A percentile compares a stretch with the other conserved stretches of the same genome.
Evolutionary conservation across 2,888 invertebrate species (phyloP).

Genomic region (Protophormia terraenovae): DNA sequence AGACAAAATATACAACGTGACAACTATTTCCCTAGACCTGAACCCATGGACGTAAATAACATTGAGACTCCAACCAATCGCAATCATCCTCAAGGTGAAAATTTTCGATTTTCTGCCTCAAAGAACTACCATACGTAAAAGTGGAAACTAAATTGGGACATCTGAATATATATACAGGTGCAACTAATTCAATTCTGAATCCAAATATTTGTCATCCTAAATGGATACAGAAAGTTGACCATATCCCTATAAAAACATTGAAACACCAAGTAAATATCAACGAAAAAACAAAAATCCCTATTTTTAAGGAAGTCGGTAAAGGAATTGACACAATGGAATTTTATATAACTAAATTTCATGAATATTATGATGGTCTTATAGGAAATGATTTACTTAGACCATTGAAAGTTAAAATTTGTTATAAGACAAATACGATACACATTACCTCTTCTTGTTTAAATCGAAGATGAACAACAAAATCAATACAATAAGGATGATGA

Average conservation of each 20-base stretch:
- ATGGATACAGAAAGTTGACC: neutral
- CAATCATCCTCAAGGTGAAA: neutral
- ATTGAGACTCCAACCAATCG: neutral
- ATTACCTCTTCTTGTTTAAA: conserved; percentile 19
- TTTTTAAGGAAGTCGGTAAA: conserved; percentile 14
- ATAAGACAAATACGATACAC: conserved; percentile 14
- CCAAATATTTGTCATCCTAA: conserved; percentile 12
- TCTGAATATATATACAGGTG: conserved; percentile 22
- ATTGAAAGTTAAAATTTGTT: neutral
- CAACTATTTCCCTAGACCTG: neutral
- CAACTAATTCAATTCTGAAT: conserved; percentile 24
- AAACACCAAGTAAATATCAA: conserved; percentile 17
- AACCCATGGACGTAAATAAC: conserved; percentile 4
- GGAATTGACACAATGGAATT: conserved; percentile 3
- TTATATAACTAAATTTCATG: too few relatives aligned
- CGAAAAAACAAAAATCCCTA: conserved; percentile 2
- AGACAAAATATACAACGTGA: neutral
- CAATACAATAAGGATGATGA: neutral
- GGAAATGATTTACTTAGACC: conserved; percentile 10
- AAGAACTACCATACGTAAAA: too few relatives aligned
- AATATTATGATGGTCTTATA: neutral
- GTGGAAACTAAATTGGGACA: conserved; percentile 18
- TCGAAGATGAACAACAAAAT: neutral
- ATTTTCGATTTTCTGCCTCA: too few relatives aligned
- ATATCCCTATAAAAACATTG: conserved; percentile 19